phyloP scores from a whole-genome alignment of 1,140 invertebrate genomes.

The Bacillus rossius region DNA sequence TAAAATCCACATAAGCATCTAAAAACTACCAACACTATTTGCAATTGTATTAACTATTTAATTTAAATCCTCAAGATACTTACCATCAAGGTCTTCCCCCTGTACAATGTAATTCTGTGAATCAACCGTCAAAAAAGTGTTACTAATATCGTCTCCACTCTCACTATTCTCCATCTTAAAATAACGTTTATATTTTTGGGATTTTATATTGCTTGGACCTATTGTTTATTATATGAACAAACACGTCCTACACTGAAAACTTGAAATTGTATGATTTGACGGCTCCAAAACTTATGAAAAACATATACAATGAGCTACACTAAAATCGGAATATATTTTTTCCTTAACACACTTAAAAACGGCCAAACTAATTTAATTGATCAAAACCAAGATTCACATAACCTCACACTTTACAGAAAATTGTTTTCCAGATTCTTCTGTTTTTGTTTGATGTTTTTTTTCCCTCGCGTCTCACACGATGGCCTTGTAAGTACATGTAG shows the following conservation, averaged over 20 bases:
- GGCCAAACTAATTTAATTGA: not conserved
- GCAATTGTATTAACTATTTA: no score
- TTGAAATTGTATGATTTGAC: no score
- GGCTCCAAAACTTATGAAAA: no score
- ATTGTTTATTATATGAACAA: not conserved
- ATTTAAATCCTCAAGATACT: not conserved
- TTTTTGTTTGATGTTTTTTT: no score
- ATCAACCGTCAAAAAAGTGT: slow-evolving; percentile 30
- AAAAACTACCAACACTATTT: no score
- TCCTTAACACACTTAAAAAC: not conserved
- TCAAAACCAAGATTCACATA: not conserved
- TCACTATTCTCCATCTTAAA: slow-evolving; percentile 30
- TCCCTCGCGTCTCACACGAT: no score
- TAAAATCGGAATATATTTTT: not conserved
- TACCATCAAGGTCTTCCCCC: slow-evolving; percentile 34
- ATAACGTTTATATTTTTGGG: not conserved
- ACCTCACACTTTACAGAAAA: no score
- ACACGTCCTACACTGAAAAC: not conserved
- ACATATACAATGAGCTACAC: no score
- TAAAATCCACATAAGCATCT: no score
- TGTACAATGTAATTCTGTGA: slow-evolving; percentile 34
- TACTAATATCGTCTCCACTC: slow-evolving; percentile 32
- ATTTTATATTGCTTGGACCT: not conserved
- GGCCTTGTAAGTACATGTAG: no score
- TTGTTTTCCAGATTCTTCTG: no score